Base-by-base conservation (phyloP, 2,113 vertebrate species). In the Tylochromis polylepis region DNA sequence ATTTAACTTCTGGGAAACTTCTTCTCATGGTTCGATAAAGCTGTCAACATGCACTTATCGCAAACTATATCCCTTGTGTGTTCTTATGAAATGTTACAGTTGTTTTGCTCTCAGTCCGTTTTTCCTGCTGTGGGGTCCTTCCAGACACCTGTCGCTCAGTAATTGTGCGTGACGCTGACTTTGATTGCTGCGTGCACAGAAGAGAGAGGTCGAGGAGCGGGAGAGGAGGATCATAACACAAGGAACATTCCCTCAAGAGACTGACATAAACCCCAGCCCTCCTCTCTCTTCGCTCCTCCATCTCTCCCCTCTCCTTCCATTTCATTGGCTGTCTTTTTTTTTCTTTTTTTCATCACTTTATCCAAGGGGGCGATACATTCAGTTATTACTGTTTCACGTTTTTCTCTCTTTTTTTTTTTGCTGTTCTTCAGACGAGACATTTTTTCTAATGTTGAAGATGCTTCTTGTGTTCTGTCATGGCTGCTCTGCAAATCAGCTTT, bases 391-490 rank as follows among this genome's bases (percentile, higher is more conserved):
- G 85, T 95, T 94, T 94, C 84, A n/a, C 86, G 84, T 91, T 90
- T 85, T 85, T 91, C 56, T 5, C 80, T 62, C 18, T 36, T 16
- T 2, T 55, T 18, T 72, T 85, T 87, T 77, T 90, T 89, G 86
- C 59, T 85, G 87, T 91, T 92, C 88, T 93, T 95, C 91, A 85
- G 96, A 97, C 96, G 95, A 96, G 91, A 97, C 96, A 97, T 97
- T 96, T 86, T 93, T 93, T 86, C 89, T 91, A 92, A 96, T 97
- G 96, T 97, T 95, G 96, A 97, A 88, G 88, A 94, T 95, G 94
- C 95, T 96, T 92, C 57, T 91, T 92, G 87, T 93, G 88, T 91
- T 95, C 75, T 91, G 83, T 65, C 67, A 87, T 88, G 86, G 92
- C 95, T 94, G 93, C 95, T 95, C 88, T 87, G 86, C 78, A 79